Conservation (phyloP, 2,888 invertebrate species). For the Andrena hattorfiana region DNA sequence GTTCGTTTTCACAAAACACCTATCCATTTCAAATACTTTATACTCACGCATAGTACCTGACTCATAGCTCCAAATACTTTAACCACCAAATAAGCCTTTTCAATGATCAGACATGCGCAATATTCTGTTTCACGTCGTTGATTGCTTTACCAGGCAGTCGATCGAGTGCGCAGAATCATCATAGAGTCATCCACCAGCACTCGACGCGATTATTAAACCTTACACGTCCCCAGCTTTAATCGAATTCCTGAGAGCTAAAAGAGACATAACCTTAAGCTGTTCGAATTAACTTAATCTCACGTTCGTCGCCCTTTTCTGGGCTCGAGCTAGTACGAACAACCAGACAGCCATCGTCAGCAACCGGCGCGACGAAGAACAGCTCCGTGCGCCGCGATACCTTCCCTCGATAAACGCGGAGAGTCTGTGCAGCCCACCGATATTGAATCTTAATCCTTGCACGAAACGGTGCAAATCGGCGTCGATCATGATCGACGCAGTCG, state of each 20-base stretch:
- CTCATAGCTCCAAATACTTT: neutral
- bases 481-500: constrained; percentile 43
- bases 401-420: constrained; percentile 21
- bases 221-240: constrained; percentile 2
- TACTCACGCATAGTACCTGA: too few relatives aligned
- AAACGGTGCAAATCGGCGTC: constrained; percentile 38
- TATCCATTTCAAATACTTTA: too few relatives aligned
- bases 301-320: neutral
- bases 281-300: constrained; percentile 44
- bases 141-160: constrained; percentile 3
- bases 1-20: too few relatives aligned
- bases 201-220: constrained; percentile 40
- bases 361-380: constrained; percentile 18
- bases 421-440: constrained; percentile 34
- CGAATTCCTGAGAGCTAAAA: neutral
- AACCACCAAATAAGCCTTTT: neutral
- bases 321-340: neutral
- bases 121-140: neutral
- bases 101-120: neutral
- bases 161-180: constrained; percentile 16
- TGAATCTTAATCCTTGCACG: constrained; percentile 59
- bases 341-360: neutral
- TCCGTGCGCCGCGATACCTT: constrained; percentile 14
- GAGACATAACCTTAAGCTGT: constrained; percentile 22
- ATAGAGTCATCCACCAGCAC: constrained; percentile 3